These are phyloP conservation scores for Danio albolineatus DNA, from an alignment of 2,797 vertebrate genomes.

Conservation along the genomic window DNA sequence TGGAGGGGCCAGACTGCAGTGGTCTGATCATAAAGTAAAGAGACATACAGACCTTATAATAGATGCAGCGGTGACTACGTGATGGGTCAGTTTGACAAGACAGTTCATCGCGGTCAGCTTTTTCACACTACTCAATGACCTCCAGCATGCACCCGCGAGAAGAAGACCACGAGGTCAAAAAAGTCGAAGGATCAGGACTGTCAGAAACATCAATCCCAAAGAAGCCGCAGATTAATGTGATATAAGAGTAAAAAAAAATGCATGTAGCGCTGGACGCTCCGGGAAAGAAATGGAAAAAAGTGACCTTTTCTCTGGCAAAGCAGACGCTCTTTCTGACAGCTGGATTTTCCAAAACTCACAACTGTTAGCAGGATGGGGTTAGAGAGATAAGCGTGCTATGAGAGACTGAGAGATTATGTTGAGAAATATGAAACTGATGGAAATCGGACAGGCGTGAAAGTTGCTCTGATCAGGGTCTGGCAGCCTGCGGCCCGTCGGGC, in stretches of 20 bases:
- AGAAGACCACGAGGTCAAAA: neutral
- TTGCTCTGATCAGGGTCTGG: conserved; percentile 41
- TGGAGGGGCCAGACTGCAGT: neutral
- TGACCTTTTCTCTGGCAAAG: conserved; percentile 53
- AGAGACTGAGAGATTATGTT: conserved; percentile 30
- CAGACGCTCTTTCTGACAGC: conserved; percentile 48
- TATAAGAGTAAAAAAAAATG: neutral
- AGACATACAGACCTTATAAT: conserved; percentile 20
- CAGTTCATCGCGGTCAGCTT: conserved; percentile 19
- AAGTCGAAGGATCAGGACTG: conserved; percentile 23
- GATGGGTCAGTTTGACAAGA: conserved; percentile 20
- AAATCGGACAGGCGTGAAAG: conserved; percentile 58
- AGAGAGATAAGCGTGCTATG: conserved; percentile 15
- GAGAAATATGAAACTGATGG: conserved; percentile 46
- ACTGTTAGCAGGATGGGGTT: conserved; percentile 22
- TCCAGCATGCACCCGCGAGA: neutral
- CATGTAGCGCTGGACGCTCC: conserved; percentile 1
- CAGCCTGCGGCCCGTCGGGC: neutral
- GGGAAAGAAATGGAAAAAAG: conserved; percentile 3
- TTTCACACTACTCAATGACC: conserved; percentile 7
- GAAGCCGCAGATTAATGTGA: conserved; percentile 7
- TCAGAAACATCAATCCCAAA: neutral
- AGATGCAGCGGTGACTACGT: neutral
- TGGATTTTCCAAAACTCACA: conserved; percentile 38
- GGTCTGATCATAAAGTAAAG: conserved; percentile 7